These are phyloP conservation scores for Gallinago undulata DNA, from an alignment of 2,113 vertebrate species.

Conservation along the genomic window DNA sequence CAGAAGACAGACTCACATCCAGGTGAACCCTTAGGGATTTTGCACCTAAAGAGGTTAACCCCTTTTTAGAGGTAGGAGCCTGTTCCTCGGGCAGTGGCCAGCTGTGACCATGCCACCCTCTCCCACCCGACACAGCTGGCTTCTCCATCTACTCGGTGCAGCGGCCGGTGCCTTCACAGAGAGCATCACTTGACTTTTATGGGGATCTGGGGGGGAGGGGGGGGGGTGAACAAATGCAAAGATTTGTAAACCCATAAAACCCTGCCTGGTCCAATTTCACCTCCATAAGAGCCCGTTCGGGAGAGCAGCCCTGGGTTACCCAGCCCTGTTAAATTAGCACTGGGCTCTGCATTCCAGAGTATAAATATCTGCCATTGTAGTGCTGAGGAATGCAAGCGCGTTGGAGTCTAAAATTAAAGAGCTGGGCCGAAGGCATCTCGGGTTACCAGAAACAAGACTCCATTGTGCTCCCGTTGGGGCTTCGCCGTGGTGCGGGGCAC, in stretches of 20 bases:
- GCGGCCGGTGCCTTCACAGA: neutral
- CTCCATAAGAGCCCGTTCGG: neutral
- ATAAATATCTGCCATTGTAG: constrained; percentile 75
- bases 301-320: neutral
- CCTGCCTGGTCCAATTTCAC: neutral
- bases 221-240: neutral
- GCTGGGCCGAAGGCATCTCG: constrained; percentile 55
- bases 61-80: neutral
- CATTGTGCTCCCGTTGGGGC: constrained; percentile 69
- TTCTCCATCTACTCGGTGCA: neutral
- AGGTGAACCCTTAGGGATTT: fast-evolving
- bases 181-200: neutral
- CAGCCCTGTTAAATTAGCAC: constrained; percentile 39
- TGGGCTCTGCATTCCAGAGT: constrained; percentile 66
- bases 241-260: neutral
- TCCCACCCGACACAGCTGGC: neutral
- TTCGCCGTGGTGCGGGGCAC: neutral
- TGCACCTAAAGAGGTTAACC: neutral
- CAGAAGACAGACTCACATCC: fast-evolving
- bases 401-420: constrained; percentile 73
- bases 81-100: fast-evolving
- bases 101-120: neutral
- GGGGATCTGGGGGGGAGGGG: neutral
- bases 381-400: constrained; percentile 69
- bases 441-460: constrained; percentile 76